Conservation (phyloP, 2,888 invertebrate species). For the Coleophora flavipennella region DNA sequence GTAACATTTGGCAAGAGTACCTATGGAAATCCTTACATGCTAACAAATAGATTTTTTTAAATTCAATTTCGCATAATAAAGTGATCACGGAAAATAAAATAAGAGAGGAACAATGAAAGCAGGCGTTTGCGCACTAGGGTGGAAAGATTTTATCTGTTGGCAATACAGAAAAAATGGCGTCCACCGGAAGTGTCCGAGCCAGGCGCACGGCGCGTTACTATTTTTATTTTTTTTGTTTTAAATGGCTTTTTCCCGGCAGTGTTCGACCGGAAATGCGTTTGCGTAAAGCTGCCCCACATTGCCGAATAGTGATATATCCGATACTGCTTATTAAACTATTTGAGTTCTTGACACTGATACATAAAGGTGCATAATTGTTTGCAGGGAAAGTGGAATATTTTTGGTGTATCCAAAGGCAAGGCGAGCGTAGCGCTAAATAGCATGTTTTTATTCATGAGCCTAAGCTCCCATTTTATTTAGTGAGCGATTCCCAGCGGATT, state of each 20-base stretch:
- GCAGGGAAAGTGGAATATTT: constrained; percentile 26
- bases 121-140: constrained; percentile 66
- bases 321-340: constrained; percentile 43
- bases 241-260: constrained; percentile 72
- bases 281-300: constrained; percentile 60
- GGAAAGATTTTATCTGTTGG: constrained; percentile 74
- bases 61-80: constrained; percentile 27
- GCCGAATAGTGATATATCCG: constrained; percentile 46
- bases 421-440: constrained; percentile 66
- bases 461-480: constrained; percentile 65
- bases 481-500: constrained; percentile 63
- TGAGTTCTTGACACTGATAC: constrained; percentile 36
- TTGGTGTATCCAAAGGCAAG: constrained; percentile 40
- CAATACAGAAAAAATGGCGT: constrained; percentile 74
- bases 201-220: constrained; percentile 67
- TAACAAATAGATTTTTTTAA: too few relatives aligned
- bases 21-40: too few relatives aligned
- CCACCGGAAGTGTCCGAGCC: constrained; percentile 73
- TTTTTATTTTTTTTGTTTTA: constrained; percentile 71
- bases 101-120: constrained; percentile 48
- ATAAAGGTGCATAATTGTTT: constrained; percentile 36
- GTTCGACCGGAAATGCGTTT: constrained; percentile 71
- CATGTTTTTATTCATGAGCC: constrained; percentile 71
- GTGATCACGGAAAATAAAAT: constrained; percentile 50
- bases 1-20: too few relatives aligned